phyloP scores from a whole-genome alignment of 2,797 vertebrate genomes.

The Catamblyrhynchus diadema region DNA sequence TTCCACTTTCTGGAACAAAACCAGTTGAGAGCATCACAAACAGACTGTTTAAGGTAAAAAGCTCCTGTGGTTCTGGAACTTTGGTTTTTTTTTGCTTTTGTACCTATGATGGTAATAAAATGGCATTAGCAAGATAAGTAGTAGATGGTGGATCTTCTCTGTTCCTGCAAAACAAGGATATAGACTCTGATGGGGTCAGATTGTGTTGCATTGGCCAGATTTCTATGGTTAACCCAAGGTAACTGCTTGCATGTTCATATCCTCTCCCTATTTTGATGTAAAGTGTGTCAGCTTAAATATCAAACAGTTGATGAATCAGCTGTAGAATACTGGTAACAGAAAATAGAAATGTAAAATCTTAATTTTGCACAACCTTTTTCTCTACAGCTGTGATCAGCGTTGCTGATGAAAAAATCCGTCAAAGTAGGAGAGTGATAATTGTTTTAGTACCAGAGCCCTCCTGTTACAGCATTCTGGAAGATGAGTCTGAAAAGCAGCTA shows the following conservation, averaged over 20 bases:
- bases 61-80: not conserved
- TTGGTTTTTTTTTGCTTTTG: not conserved
- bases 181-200: not conserved
- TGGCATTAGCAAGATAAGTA: not conserved
- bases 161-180: not conserved
- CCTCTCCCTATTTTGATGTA: not conserved
- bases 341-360: not conserved
- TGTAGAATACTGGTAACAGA: not conserved
- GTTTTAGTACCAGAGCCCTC: conserved; percentile 73
- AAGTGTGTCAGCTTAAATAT: not conserved
- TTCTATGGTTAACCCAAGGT: not conserved
- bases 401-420: conserved; percentile 82
- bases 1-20: not conserved
- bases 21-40: not conserved
- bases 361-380: not conserved
- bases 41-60: not conserved
- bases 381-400: conserved; percentile 80
- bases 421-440: conserved; percentile 87
- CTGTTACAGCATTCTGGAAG: conserved; percentile 40
- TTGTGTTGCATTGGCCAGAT: not conserved
- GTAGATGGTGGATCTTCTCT: not conserved
- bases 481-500: conserved; percentile 83
- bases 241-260: not conserved
- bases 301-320: not conserved
- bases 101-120: not conserved